These are phyloP conservation scores for Chouioia cunea DNA, from an alignment of 2,888 invertebrate species.

Conservation along the genomic window DNA sequence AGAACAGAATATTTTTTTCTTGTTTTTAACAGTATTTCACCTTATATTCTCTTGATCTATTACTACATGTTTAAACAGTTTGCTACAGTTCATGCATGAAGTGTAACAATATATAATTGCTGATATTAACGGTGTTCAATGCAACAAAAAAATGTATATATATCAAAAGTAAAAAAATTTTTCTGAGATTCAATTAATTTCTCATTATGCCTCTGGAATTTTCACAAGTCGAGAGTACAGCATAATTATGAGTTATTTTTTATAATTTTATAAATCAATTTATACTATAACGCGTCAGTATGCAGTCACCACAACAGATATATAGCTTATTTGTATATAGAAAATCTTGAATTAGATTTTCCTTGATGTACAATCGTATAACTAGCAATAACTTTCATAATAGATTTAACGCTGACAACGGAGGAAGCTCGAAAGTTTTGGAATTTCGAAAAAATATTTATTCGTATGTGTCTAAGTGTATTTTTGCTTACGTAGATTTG, in stretches of 20 bases:
- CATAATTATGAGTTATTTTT: constrained; percentile 16
- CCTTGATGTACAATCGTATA: constrained; percentile 27
- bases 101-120: neutral
- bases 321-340: constrained; percentile 37
- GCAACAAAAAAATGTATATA: constrained; percentile 26
- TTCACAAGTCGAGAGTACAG: constrained; percentile 24
- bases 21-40: constrained; percentile 19
- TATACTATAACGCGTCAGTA: constrained; percentile 18
- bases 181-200: constrained; percentile 22
- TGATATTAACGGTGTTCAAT: neutral
- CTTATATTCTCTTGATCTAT: neutral
- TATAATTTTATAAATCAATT: neutral
- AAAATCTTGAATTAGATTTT: constrained; percentile 38
- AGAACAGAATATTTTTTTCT: constrained; percentile 32
- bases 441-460: no score
- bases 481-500: no score
- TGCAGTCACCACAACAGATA: constrained; percentile 29
- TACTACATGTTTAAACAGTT: constrained; percentile 10
- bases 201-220: constrained; percentile 11
- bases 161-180: constrained; percentile 38
- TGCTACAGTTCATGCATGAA: no score
- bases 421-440: constrained; percentile 31
- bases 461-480: no score
- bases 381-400: constrained; percentile 31
- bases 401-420: constrained; percentile 31